Conservation (phyloP, 2,888 invertebrate species). For the Rhyacophila evoluta region DNA sequence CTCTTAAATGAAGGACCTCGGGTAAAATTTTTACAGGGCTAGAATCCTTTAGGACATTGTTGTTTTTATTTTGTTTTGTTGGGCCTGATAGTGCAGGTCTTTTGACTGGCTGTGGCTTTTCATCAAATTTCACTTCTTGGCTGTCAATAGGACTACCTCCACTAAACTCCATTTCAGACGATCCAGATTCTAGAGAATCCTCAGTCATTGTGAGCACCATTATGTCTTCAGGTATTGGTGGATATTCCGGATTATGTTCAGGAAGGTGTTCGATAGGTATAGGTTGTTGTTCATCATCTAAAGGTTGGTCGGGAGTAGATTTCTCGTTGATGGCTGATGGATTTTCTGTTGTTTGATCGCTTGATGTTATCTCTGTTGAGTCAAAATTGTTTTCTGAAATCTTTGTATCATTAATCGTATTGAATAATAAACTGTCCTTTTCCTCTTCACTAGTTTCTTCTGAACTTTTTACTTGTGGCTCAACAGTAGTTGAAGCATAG, state of each 20-base stretch:
- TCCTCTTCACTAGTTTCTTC: slow-evolving; percentile 32
- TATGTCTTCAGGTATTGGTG: slow-evolving; percentile 68
- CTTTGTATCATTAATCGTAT: slow-evolving; percentile 30
- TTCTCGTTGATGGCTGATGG: slow-evolving; percentile 42
- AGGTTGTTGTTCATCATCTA: slow-evolving; percentile 48
- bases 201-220: slow-evolving; percentile 58
- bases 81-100: slow-evolving; percentile 39
- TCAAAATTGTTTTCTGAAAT: slow-evolving; percentile 27
- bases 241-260: slow-evolving; percentile 68
- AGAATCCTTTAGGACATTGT: slow-evolving; percentile 51
- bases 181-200: slow-evolving; percentile 47
- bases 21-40: slow-evolving; percentile 58
- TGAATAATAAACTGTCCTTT: slow-evolving; percentile 37
- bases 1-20: slow-evolving; percentile 57
- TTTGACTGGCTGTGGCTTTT: slow-evolving; percentile 45
- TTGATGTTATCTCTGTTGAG: slow-evolving; percentile 45
- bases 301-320: slow-evolving; percentile 41
- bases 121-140: slow-evolving; percentile 43
- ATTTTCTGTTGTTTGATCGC: slow-evolving; percentile 37
- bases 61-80: slow-evolving; percentile 46
- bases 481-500: slow-evolving; percentile 37
- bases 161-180: slow-evolving; percentile 49
- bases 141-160: slow-evolving; percentile 39
- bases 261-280: slow-evolving; percentile 54
- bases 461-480: slow-evolving; percentile 10